phyloP scores from a whole-genome alignment of 2,113 vertebrate species.

The Spermophilus dauricus region DNA sequence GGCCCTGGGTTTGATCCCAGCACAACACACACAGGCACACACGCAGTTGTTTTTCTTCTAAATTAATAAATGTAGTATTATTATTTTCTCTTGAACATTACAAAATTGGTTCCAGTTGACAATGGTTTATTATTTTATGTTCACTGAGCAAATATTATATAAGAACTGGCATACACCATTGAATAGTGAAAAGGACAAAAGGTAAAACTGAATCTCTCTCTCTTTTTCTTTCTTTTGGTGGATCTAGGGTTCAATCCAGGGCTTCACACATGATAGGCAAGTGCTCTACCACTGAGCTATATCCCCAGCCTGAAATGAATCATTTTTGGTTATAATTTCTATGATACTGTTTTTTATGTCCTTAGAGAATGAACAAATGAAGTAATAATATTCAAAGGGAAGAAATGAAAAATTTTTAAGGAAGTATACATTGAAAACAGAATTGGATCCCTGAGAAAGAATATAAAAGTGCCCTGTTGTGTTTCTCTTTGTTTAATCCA shows the following conservation, averaged over 20 bases:
- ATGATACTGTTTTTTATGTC: neutral
- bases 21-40: neutral
- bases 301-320: too few relatives aligned
- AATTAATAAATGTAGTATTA: neutral
- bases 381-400: neutral
- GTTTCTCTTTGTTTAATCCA: neutral
- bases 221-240: too few relatives aligned
- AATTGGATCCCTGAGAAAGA: neutral
- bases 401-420: slow-evolving; percentile 13
- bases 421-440: neutral
- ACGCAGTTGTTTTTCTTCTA: neutral
- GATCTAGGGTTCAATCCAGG: too few relatives aligned
- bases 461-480: neutral
- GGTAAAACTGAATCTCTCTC: neutral
- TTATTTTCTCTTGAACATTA: neutral
- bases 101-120: neutral
- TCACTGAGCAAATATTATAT: neutral
- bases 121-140: neutral
- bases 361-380: neutral
- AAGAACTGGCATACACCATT: neutral
- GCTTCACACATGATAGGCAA: too few relatives aligned
- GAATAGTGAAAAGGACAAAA: neutral
- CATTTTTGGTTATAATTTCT: neutral
- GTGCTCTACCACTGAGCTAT: too few relatives aligned
- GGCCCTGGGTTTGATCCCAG: neutral